A percentile compares a stretch with the other conserved stretches of the same genome.
Conservation (phyloP, 2,113 vertebrate genomes). For the Heterotilapia buettikoferi region DNA sequence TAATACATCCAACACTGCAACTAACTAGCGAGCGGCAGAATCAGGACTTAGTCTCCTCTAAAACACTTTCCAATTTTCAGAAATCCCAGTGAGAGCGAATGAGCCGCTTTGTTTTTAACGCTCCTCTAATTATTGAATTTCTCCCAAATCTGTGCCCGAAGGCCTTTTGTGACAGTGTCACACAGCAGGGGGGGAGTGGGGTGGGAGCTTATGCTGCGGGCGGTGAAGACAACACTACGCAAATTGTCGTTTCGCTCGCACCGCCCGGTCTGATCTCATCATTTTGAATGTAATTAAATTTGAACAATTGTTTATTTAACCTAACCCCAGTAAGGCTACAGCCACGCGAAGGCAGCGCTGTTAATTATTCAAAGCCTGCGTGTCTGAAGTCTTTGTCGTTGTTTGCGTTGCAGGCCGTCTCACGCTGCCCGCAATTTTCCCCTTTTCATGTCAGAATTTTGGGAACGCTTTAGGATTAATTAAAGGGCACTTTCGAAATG, state of each 20-base stretch:
- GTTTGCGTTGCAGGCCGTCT: neutral
- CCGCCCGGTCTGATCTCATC: neutral
- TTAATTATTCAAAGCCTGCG: neutral
- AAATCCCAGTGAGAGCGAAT: neutral
- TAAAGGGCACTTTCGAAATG: neutral
- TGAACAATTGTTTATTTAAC: neutral
- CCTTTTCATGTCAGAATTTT: neutral
- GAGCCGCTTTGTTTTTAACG: neutral
- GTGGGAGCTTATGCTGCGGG: neutral
- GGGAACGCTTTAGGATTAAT: neutral
- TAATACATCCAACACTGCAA: neutral
- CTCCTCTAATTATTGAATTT: neutral
- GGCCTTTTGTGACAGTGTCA: neutral
- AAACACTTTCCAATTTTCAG: neutral
- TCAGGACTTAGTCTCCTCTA: neutral
- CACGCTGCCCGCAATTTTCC: neutral
- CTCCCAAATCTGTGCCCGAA: neutral
- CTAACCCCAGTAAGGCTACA: neutral
- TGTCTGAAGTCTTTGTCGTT: neutral
- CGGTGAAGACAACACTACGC: neutral
- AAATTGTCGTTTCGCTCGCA: neutral
- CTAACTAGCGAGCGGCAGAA: neutral
- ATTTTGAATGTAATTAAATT: slow-evolving; percentile 14
- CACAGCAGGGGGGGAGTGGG: neutral
- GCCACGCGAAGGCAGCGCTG: neutral